phyloP scores from a whole-genome alignment of 2,113 vertebrate species.

The Hassar affinis region DNA sequence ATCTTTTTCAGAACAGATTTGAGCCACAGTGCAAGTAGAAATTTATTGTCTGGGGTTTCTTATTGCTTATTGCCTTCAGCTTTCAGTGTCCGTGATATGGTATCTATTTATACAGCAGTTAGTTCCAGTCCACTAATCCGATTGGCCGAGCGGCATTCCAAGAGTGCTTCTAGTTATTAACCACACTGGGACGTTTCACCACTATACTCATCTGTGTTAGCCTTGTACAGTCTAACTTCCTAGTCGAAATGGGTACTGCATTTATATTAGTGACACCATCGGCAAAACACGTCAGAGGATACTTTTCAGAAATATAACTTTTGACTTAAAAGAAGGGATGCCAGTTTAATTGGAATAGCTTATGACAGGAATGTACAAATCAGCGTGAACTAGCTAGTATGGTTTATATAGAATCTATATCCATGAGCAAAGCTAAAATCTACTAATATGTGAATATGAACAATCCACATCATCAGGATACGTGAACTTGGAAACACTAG shows the following conservation, averaged over 20 bases:
- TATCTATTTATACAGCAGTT: neutral
- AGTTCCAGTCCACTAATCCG: neutral
- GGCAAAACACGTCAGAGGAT: neutral
- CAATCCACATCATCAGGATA: too few species aligned
- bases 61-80: too few species aligned
- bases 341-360: neutral
- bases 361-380: neutral
- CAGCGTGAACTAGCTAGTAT: neutral
- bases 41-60: neutral
- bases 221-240: neutral
- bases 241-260: neutral
- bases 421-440: neutral
- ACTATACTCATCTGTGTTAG: neutral
- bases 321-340: neutral
- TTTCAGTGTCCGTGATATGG: neutral
- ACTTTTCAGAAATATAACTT: neutral
- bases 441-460: too few species aligned
- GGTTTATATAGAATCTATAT: neutral
- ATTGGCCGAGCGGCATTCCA: neutral
- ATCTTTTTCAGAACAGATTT: neutral
- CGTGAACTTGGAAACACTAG: neutral
- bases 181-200: neutral
- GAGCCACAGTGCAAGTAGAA: neutral
- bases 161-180: neutral
- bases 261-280: neutral